Evolutionary conservation across 2,113 vertebrate species (phyloP), one percentile per base, ranked within the genome.

Genomic region (Cephalopterus ornatus): DNA sequence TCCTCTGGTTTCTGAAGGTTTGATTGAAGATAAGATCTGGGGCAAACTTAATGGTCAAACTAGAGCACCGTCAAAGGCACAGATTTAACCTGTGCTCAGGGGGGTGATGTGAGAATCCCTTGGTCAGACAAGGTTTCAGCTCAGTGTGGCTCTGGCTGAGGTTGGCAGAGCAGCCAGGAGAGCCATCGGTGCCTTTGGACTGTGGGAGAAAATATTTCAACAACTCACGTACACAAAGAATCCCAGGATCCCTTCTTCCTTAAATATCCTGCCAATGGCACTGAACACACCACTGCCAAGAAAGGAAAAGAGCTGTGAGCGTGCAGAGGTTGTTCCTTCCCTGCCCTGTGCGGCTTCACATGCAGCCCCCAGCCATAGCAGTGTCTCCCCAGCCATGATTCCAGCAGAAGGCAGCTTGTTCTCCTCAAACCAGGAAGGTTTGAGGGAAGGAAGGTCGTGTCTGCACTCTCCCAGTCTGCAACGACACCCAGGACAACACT

Each of bases 151-250:
- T 39, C 52, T 75, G 52, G n/a, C 46, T 20, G 58, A 18, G 26
- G 30, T 2, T 56, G 74, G 77, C 55, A 92, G 37, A 85, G 89
- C 19, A 22, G 50, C 84, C 4, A 37, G 3, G 9, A 89, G 72
- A 92, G 67, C 46, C 50, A 24, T 4, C 8, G 1, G 56, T 14
- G 23, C 81, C 78, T 74, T 41, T 2, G 1, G 47, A 47, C 44
- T 59, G 41, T 0, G 9, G 65, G 30, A 90, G 32, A 75, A 83
- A 42, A 63, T 13, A 30, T 35, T 68, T 65, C 87, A 95, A 47
- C 19, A 85, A 98, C 98, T 98, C 98, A 98, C 99, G 98, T 97
- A 99, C 99, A 98, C 98, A 24, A 99, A 99, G 96, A 99, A 99
- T 85, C 99, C 99, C 92, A 98, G 93, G 41, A 99, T 94, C 46